Percentiles rank a stretch among this genome's conserved stretches.
These are phyloP conservation scores for Malacoraja senta DNA, from an alignment of 2,797 vertebrate genomes.

Conservation along the genomic window DNA sequence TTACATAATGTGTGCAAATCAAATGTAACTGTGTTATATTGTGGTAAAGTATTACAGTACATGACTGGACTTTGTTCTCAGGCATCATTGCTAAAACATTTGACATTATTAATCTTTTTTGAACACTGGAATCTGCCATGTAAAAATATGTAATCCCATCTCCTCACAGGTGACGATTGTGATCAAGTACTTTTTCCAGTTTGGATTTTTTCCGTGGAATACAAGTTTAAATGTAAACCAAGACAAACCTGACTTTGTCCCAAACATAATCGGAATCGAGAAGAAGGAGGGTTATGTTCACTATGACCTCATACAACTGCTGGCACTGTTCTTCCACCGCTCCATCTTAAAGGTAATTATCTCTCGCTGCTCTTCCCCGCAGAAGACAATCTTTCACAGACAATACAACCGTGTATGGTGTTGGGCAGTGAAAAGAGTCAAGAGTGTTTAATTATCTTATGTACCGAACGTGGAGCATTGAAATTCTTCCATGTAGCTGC, in stretches of 20 bases:
- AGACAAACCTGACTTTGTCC: slow-evolving; percentile 75
- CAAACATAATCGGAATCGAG: slow-evolving; percentile 94
- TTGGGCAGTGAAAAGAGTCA: background rate
- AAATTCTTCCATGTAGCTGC: no score
- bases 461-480: no score
- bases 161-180: slow-evolving; percentile 79
- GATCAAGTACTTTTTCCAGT: slow-evolving; percentile 97
- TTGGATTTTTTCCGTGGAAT: slow-evolving; percentile 94
- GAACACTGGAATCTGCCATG: background rate
- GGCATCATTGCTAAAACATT: no score
- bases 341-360: slow-evolving; percentile 87
- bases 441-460: no score
- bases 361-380: background rate
- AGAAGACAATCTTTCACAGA: background rate
- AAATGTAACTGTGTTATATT: no score
- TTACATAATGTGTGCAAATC: no score
- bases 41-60: background rate
- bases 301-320: slow-evolving; percentile 87
- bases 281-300: slow-evolving; percentile 95
- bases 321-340: slow-evolving; percentile 93
- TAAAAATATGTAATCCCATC: slow-evolving; percentile 37
- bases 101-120: background rate
- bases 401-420: background rate
- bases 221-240: slow-evolving; percentile 65
- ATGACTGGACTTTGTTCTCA: background rate